A percentile compares a stretch with the other conserved stretches of the same genome.
phyloP scores from a whole-genome alignment of 2,888 invertebrate genomes.

The Cinara cedri region DNA sequence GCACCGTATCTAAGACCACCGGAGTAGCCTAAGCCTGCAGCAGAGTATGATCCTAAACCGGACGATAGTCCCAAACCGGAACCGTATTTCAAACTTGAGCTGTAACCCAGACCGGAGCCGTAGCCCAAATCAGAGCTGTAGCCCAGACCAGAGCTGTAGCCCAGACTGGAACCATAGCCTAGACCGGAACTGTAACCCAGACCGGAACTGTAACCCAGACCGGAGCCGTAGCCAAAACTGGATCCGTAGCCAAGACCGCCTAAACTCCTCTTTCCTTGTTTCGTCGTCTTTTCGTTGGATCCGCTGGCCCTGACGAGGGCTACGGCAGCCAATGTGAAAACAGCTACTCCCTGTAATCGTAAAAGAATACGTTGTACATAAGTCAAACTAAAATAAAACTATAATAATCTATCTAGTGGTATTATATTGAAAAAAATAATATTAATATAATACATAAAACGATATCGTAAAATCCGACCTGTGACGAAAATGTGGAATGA shows the following conservation, averaged over 20 bases:
- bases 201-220: not conserved
- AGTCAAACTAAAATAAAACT: not conserved
- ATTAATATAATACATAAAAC: too few species aligned
- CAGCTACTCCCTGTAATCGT: not conserved
- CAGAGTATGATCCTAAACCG: not conserved
- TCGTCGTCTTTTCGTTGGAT: not conserved
- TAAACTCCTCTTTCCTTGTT: conserved; percentile 3
- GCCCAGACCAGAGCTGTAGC: not conserved
- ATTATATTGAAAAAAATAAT: too few species aligned
- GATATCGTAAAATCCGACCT: too few species aligned
- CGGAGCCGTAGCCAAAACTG: not conserved
- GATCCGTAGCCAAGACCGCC: not conserved
- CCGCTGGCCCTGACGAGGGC: conserved; percentile 23
- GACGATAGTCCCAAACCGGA: not conserved
- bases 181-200: not conserved
- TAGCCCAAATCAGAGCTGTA: not conserved
- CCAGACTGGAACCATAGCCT: not conserved
- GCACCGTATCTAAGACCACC: not conserved
- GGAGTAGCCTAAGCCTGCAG: conserved; percentile 17
- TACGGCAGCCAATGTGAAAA: conserved; percentile 15
- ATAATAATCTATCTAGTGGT: not conserved
- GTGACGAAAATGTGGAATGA: too few species aligned
- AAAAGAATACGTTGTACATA: not conserved
- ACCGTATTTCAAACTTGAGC: not conserved
- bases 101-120: not conserved